phyloP scores from a whole-genome alignment of 2,113 vertebrate species.

The Chloropsis cyanopogon region DNA sequence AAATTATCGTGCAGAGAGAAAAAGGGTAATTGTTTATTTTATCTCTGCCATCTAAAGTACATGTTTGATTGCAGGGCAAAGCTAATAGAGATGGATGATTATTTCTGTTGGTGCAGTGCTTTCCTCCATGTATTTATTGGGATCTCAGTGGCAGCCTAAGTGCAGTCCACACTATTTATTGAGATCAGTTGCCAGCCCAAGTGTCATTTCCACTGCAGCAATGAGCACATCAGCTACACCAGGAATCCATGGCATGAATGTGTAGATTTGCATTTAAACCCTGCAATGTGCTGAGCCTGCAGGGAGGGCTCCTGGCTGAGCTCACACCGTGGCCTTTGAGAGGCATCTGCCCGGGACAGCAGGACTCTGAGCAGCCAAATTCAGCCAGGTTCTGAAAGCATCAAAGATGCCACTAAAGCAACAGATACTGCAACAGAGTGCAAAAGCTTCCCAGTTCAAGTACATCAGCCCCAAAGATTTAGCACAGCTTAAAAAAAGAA shows the following conservation, averaged over 20 bases:
- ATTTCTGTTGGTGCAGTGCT: not conserved
- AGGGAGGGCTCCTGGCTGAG: not conserved
- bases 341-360: not conserved
- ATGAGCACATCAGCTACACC: not conserved
- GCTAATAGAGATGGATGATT: not conserved
- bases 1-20: not conserved
- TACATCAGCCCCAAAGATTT: not conserved
- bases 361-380: not conserved
- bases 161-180: not conserved
- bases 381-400: not conserved
- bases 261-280: not conserved
- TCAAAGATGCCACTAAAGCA: not conserved
- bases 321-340: not conserved
- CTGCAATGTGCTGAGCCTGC: slow-evolving; percentile 21
- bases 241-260: not conserved
- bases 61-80: slow-evolving; percentile 26
- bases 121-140: not conserved
- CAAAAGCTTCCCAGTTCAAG: not conserved
- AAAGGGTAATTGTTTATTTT: not conserved
- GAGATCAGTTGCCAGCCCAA: not conserved
- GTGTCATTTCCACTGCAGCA: not conserved
- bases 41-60: not conserved
- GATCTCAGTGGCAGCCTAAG: not conserved
- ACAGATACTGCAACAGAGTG: not conserved
- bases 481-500: not conserved